Evolutionary conservation across 2,888 invertebrate genomes (phyloP).

Genomic region (Anoplius nigerrimus): DNA sequence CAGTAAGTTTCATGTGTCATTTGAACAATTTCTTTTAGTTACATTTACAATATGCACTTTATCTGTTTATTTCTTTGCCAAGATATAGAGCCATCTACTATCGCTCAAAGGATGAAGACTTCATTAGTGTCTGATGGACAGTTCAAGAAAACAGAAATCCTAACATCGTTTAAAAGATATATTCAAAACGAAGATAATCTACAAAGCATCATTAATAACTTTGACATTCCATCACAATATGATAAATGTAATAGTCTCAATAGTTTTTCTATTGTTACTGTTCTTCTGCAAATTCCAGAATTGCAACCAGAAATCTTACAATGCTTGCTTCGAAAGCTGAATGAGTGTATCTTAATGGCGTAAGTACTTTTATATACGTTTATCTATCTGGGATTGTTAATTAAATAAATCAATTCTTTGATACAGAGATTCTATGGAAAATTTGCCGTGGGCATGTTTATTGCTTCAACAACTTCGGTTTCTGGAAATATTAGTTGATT

Average conservation of each 20-base stretch:
- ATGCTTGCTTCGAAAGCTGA: constrained; percentile 61
- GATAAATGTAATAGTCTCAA: constrained; percentile 38
- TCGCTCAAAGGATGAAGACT: constrained; percentile 58
- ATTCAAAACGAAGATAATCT: constrained; percentile 61
- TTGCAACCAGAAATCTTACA: constrained; percentile 61
- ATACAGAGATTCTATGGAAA: constrained; percentile 62
- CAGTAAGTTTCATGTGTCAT: constrained; percentile 32
- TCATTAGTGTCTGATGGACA: constrained; percentile 46
- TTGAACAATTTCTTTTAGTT: not conserved
- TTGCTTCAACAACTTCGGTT: constrained; percentile 83
- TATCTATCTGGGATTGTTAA: constrained; percentile 9
- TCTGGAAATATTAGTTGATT: constrained; percentile 79
- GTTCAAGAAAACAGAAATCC: constrained; percentile 52
- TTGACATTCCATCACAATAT: constrained; percentile 53
- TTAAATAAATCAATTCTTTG: constrained; percentile 2
- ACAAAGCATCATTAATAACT: constrained; percentile 58
- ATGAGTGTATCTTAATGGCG: constrained; percentile 64
- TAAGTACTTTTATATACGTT: constrained; percentile 38
- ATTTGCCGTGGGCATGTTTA: constrained; percentile 77
- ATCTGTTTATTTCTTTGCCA: constrained; percentile 1
- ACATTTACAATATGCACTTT: not conserved
- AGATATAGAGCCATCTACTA: constrained; percentile 41
- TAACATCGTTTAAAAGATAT: constrained; percentile 58
- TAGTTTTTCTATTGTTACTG: constrained; percentile 61
- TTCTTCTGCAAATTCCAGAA: constrained; percentile 64